Evolutionary conservation across 2,797 vertebrate species (phyloP).

Genomic region (Eulemur mongoz): DNA sequence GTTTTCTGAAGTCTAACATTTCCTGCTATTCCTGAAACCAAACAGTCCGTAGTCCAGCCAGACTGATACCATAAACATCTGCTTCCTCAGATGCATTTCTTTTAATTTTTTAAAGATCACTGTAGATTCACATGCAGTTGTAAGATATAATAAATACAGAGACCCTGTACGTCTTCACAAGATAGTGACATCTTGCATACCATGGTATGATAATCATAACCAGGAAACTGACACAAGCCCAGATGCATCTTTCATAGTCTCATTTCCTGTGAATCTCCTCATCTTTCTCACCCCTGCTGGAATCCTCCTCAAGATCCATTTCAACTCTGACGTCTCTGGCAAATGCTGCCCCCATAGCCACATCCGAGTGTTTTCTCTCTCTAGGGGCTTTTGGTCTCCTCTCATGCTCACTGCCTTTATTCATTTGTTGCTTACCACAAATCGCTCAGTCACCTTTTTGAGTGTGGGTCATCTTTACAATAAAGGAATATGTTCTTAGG

Average conservation of each 20-base stretch:
- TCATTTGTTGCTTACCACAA: background rate
- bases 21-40: background rate
- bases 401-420: rapidly evolving
- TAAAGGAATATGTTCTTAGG: background rate
- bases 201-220: rapidly evolving
- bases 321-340: background rate
- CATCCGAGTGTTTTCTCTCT: background rate
- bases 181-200: no score
- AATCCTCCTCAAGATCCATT: background rate
- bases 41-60: background rate
- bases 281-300: background rate
- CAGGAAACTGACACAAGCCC: background rate
- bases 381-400: background rate
- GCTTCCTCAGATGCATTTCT: background rate
- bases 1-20: background rate
- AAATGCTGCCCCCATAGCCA: background rate
- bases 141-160: background rate
- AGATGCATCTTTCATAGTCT: background rate
- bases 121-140: no score
- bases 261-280: background rate
- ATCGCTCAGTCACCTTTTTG: background rate
- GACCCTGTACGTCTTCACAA: background rate
- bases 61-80: background rate
- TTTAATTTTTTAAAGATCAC: background rate
- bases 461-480: background rate